Evolutionary conservation across 2,797 vertebrate genomes (phyloP), one percentile per base, ranked within the genome.

Genomic region (Sebastiscus tertius): DNA sequence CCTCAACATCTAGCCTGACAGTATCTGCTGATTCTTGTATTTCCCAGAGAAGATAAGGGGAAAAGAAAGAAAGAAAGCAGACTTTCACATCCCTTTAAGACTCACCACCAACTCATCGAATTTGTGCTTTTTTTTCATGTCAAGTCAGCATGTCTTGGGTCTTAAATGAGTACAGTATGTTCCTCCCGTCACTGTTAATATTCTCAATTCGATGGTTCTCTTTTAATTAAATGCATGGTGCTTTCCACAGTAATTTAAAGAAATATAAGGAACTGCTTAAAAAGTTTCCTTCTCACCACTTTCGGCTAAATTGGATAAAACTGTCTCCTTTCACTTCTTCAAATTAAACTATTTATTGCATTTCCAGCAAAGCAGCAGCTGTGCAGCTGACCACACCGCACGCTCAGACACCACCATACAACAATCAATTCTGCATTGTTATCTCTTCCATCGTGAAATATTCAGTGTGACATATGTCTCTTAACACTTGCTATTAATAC

Each of bases 41-140:
- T 93, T 92, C 75, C 7, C 70, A 66, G 70, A 80, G 22, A 26
- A 81, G 79, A 84, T 52, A 62, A 49, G 3, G 58, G 59, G 71
- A 84, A 39, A 39, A 39, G 36, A 39, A 74, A 84, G 66, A 82
- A 77, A 85, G 66, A 72, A 82, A 55, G 71, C 7, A 34, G 66
- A 90, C 85, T 93, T 95, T 94, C 93, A 94, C 85, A 84, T 94
- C 93, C 90, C 46, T 77, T 80, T 80, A 79, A 77, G 14, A 79
- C 20, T 70, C 64, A 81, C 80, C 76, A 70, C 42, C 9, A 81
- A 60, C 61, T 18, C 68, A 36, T 75, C 65, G 66, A 71, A 72
- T 72, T 79, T 31, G 27, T n/a, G 3, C 59, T 58, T 66, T 58
- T 60, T 70, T 80, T 46, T 67, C 42, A 56, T 8, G 14, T 73